Base-by-base conservation (phyloP, 2,888 invertebrate species). In the Noctua comes region DNA sequence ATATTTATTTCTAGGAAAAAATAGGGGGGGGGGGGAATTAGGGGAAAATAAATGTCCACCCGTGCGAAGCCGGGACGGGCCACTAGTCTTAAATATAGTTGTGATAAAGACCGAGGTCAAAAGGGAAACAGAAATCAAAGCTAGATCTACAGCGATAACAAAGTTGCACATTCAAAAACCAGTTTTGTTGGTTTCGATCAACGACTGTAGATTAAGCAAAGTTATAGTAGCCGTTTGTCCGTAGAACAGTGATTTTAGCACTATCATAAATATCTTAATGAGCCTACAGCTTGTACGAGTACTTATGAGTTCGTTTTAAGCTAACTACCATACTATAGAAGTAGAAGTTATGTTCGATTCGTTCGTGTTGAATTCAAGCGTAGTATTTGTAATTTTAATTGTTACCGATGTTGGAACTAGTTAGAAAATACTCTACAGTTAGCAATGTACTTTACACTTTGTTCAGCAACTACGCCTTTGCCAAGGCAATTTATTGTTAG, bases 261-360 rank as follows among this genome's bases (percentile, higher is more conserved):
- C 80, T 86, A 83, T 86, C 87, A 83, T 90, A 90, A 86, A 86
- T 89, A 88, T 84, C 79, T 78, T 88, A 89, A 91, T 90, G 84
- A 90, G 87, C 80, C 77, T 72, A 74, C 87, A 88, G 79, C 87
- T 89, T 85, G 82, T 82, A 18, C 8, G 1, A 66, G 79, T 76
- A 73, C 82, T 79, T 74, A 83, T 88, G 31, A 76, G 46, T 73
- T 85, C 79, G 77, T 86, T 86, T 82, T 64, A 40, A 72, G 68
- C 64, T 73, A 40, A 82, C 31, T 72, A 73, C 16, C 40, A 82
- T 40, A 8, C 43, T 64, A n/a, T 68, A 57, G 27, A 70, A 75
- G 11, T 40, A 46, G 27, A 71, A 71, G 54, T 74, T 71, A 40
- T 48, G 68, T 27, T 71, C 3, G 24, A 70, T 48, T 64, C 21